These are phyloP conservation scores for Urechis unicinctus DNA, from an alignment of 2,888 invertebrate genomes.

Conservation along the genomic window DNA sequence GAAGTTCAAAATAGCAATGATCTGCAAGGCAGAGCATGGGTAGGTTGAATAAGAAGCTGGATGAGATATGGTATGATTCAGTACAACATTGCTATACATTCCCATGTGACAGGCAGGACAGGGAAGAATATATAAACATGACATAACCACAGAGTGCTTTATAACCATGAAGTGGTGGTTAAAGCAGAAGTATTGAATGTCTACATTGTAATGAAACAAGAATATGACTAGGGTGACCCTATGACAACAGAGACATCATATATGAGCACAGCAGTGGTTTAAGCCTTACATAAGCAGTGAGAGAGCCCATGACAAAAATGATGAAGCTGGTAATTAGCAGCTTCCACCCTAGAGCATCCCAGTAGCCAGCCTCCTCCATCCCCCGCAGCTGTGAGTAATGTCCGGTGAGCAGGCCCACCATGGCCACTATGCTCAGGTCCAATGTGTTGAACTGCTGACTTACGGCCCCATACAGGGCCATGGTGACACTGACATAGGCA, in stretches of 20 bases:
- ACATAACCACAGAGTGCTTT: too few species aligned
- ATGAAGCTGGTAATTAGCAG: conserved; percentile 31
- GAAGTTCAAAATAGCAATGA: conserved; percentile 36
- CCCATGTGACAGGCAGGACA: too few species aligned
- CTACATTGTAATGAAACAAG: neutral
- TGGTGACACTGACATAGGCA: conserved; percentile 37
- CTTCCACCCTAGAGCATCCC: conserved; percentile 17
- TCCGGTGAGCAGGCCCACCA: conserved; percentile 31
- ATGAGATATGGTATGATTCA: too few species aligned
- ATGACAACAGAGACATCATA: neutral
- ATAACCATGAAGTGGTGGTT: too few species aligned
- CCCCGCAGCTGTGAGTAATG: conserved; percentile 17
- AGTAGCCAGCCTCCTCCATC: neutral
- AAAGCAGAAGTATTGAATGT: too few species aligned
- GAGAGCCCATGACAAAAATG: conserved; percentile 34
- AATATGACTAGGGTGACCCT: neutral
- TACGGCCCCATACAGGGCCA: conserved; percentile 33
- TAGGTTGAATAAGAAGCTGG: too few species aligned
- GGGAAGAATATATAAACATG: too few species aligned
- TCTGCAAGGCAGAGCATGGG: conserved; percentile 28
- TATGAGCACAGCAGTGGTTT: too few species aligned
- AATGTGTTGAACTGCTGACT: conserved; percentile 28
- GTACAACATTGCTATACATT: too few species aligned
- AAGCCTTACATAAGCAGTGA: conserved; percentile 44
- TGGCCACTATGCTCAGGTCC: conserved; percentile 29